Base-by-base conservation (phyloP, 2,888 invertebrate genomes). In the Idaea straminata region DNA sequence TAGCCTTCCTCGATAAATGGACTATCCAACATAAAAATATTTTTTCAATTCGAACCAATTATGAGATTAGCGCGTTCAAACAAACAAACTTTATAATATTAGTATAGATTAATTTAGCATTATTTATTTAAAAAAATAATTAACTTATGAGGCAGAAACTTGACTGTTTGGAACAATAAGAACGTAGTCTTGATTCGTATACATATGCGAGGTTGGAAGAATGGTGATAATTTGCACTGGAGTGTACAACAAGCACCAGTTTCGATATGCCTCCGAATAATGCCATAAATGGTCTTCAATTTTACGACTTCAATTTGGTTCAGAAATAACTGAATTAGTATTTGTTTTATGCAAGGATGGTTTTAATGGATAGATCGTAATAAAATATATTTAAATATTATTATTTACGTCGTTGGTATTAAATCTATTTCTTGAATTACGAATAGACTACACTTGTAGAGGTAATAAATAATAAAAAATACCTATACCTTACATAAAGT, bases 221-320 rank as follows among this genome's bases (percentile, higher is more conserved):
- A 63, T n/a, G 62, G 58, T 58, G 38, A 81, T 80, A 71, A 68
- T 75, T 73, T 85, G 87, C 83, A 77, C 78, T 73, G 77, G 74
- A 85, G 80, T 92, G 83, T 85, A 88, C 72, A 25, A 82, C 85
- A 82, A 85, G 82, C 83, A 83, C 78, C 84, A 78, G 83, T 87
- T 91, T 90, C 86, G 92, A 90, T 91, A 91, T 91, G 91, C 91
- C 83, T 82, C 83, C 84, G 82, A 89, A 91, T 90, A 90, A 89
- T 85, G 86, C 86, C 86, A 89, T 91, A 91, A 90, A 90, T 87
- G 90, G 83, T 86, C 81, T 85, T 85, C 87, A 88, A 83, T 89
- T 92, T 92, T 92, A 92, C 89, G 85, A 85, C 87, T 86, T 87
- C 85, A 88, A 91, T 91, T 92, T 87, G 81, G 84, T 82, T 82